Evolutionary conservation across 2,888 invertebrate genomes (phyloP).

Genomic region (Oegoconia quadripuncta): DNA sequence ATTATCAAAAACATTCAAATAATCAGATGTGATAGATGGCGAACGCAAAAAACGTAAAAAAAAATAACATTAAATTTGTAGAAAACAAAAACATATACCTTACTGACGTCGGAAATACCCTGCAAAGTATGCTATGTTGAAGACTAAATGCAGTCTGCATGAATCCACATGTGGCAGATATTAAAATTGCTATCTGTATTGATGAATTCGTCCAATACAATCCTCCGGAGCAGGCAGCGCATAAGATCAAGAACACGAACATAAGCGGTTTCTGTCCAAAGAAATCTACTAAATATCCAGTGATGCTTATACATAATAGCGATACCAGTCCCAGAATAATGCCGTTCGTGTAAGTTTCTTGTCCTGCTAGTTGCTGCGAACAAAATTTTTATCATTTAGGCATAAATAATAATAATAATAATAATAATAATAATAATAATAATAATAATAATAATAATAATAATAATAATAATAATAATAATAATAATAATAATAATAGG

Average conservation of each 20-base stretch:
- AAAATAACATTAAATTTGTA: background rate
- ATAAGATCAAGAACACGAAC: constrained; percentile 30
- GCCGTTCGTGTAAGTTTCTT: constrained; percentile 43
- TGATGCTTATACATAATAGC: constrained; percentile 30
- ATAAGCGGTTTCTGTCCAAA: constrained; percentile 39
- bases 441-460: no score
- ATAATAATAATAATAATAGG: no score
- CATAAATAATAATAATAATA: background rate
- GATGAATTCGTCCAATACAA: constrained; percentile 45
- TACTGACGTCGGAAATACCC: constrained; percentile 48
- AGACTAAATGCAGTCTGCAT: constrained; percentile 41
- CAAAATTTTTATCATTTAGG: constrained; percentile 1
- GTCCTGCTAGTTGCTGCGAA: constrained; percentile 39
- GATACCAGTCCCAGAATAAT: constrained; percentile 39
- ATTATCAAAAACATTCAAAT: no score
- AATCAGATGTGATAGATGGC: no score
- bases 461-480: no score
- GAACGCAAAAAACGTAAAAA: background rate
- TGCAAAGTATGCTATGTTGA: constrained; percentile 39
- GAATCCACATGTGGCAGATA: constrained; percentile 41
- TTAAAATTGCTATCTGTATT: constrained; percentile 38
- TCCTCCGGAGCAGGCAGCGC: constrained; percentile 30
- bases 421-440: no score
- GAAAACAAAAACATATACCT: constrained; percentile 28
- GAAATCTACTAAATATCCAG: constrained; percentile 31